Base-by-base conservation (phyloP, 53 echinoderm and acorn worm genomes). In the Hippasteria phrygiana region DNA sequence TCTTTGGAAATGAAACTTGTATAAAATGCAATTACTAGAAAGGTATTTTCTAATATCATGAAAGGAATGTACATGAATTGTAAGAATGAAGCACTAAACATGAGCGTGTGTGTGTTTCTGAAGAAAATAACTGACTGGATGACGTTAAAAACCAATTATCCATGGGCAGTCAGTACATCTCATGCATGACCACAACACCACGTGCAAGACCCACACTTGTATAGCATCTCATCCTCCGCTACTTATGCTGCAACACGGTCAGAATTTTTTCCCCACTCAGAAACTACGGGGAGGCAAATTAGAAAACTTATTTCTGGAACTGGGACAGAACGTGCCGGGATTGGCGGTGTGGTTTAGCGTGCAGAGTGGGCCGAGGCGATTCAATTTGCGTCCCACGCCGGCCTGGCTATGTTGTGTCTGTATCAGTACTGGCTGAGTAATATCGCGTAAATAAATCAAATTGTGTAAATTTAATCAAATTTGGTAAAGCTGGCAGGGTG, bases 391-490 rank as follows among this genome's bases (percentile, higher is more conserved):
- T 20, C 53, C 53, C 43, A 27, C 33, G 65, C 43, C 16, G 28
- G 43, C 43, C 81, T 43, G 63, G 78, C 81, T 16, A 64, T 81
- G 81, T 64, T 81, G 53, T 81, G 81, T 81, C 64, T 81, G 65
- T 81, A 81, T 79, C 79, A 10, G 22, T 56, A 56, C 42, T 16
- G 42, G 24, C 59, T 41, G 9, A 40, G 63, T 3, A 64, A 64
- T 43, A 62, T 63, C 62, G 63, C 81, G 45, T 81, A 81, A 79
- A 81, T 81, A 81, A 81, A 81, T 81, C 33, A 41, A 81, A 64
- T 81, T 64, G 22, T 17, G 16, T 45, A 4, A 41, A 45, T 81
- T 62, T 81, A 81, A 81, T 81, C 65, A 81, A 63, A 81, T 81
- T 81, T 81, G 2, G 27, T 11, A n/a, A 38, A 14, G 81, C 63